Evolutionary conservation across 2,797 vertebrate genomes (phyloP).

Genomic region (Otus scops): DNA sequence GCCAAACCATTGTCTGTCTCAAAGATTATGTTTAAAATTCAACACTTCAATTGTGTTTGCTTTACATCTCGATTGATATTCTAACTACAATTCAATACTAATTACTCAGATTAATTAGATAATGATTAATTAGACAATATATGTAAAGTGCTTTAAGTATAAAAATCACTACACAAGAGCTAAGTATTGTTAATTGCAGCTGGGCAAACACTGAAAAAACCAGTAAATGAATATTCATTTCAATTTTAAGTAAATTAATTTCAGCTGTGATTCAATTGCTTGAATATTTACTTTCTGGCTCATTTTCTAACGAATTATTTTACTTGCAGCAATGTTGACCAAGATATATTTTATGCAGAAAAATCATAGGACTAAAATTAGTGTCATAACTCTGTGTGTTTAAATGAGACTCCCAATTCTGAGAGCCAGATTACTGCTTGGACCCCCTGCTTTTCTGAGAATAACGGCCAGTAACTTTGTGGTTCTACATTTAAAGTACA

Average conservation of each 20-base stretch:
- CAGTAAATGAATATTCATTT: neutral
- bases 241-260: neutral
- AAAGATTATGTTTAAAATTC: neutral
- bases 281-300: conserved; percentile 16
- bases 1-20: neutral
- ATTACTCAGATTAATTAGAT: conserved; percentile 40
- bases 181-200: conserved; percentile 33
- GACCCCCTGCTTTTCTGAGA: neutral
- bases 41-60: neutral
- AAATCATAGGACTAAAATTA: neutral
- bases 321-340: neutral
- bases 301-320: neutral
- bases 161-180: neutral
- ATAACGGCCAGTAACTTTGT: neutral
- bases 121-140: conserved; percentile 21
- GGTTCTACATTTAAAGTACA: neutral
- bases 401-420: neutral
- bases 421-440: neutral
- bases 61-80: neutral
- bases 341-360: neutral
- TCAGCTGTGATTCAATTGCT: conserved; percentile 26
- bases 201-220: neutral
- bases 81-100: neutral
- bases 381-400: neutral
- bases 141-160: neutral